phyloP scores from a whole-genome alignment of 2,888 invertebrate genomes.

The Agrilus biguttatus region DNA sequence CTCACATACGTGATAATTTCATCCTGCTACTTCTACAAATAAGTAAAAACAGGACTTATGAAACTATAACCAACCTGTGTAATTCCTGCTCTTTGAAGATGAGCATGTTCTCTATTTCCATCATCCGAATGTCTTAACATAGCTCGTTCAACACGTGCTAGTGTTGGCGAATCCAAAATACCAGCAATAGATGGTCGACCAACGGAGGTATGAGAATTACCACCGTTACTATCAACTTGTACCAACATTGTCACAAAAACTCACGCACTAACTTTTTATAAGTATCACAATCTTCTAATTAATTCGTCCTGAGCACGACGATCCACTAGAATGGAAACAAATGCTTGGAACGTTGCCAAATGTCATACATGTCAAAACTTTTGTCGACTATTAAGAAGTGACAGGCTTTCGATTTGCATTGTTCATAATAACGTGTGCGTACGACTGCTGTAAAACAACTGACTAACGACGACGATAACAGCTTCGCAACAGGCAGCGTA shows the following conservation, averaged over 20 bases:
- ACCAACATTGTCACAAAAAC: conserved; percentile 17
- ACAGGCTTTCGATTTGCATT: no score
- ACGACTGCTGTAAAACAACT: no score
- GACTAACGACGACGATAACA: no score
- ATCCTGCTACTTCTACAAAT: no score
- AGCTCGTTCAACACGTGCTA: conserved; percentile 44
- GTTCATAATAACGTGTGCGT: no score
- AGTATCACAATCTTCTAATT: no score
- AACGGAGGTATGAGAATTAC: conserved; percentile 8
- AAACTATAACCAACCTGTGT: conserved; percentile 21
- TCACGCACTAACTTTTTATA: not conserved
- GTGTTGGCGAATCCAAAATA: conserved; percentile 43
- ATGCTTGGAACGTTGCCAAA: conserved; percentile 3
- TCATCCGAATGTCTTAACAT: conserved; percentile 38
- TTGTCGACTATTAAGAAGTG: not conserved
- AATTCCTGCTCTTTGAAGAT: conserved; percentile 22
- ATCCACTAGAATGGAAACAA: no score
- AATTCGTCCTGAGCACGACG: no score
- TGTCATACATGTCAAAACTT: conserved; percentile 8
- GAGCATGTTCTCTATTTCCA: conserved; percentile 20
- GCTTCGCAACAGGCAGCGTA: no score
- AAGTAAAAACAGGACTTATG: not conserved
- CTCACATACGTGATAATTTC: not conserved
- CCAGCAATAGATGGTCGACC: conserved; percentile 25
- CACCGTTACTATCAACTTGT: conserved; percentile 15